Evolutionary conservation across 2,888 invertebrate species (phyloP).

Genomic region (Campaea margaritaria): DNA sequence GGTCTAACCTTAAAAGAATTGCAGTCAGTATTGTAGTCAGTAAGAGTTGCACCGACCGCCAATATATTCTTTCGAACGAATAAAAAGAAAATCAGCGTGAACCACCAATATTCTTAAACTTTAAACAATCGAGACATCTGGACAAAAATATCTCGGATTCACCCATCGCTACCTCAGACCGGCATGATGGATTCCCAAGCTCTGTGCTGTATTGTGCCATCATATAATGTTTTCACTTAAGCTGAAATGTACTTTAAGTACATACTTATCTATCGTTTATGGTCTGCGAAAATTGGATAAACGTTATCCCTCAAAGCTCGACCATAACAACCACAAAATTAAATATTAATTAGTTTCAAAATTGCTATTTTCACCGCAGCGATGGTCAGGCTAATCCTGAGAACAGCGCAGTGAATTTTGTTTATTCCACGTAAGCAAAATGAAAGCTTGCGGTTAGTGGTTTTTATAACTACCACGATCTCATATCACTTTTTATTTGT

Average conservation of each 20-base stretch:
- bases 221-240: too few species aligned
- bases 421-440: neutral
- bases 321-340: conserved; percentile 22
- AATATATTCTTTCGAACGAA: too few species aligned
- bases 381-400: conserved; percentile 23
- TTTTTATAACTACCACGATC: too few species aligned
- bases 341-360: conserved; percentile 32
- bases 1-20: too few species aligned
- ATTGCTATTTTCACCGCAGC: conserved; percentile 30
- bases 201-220: neutral
- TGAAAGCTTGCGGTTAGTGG: neutral
- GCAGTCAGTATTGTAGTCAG: too few species aligned
- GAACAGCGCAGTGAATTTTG: conserved; percentile 7
- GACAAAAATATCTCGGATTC: too few species aligned
- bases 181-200: conserved; percentile 5
- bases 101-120: too few species aligned
- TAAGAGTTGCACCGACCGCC: too few species aligned
- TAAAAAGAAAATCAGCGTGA: too few species aligned
- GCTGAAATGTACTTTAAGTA: too few species aligned
- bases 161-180: neutral
- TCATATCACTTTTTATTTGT: too few species aligned
- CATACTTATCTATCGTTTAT: neutral
- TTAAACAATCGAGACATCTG: too few species aligned
- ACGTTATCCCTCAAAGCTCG: conserved; percentile 24
- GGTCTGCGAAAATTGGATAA: conserved; percentile 12